These are phyloP conservation scores for Euphonia xanthogaster DNA, from an alignment of 2,797 vertebrate genomes.

Conservation along the genomic window DNA sequence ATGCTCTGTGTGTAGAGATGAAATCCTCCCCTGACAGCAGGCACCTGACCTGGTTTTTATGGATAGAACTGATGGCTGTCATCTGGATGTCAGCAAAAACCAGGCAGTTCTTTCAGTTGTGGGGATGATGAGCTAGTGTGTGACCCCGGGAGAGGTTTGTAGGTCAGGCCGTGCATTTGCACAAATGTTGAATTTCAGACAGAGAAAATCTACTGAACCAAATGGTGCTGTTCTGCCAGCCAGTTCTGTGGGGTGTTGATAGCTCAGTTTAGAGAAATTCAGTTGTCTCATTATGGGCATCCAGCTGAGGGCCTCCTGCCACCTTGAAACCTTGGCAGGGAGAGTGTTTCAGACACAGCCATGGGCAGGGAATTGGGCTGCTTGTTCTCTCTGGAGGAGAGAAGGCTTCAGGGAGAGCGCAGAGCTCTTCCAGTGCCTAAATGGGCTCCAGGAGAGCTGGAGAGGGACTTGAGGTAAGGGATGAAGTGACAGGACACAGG, in stretches of 20 bases:
- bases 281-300: not conserved
- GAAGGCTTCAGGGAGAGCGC: not conserved
- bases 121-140: not conserved
- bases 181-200: not conserved
- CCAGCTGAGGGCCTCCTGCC: not conserved
- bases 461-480: accelerated
- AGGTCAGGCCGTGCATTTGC: not conserved
- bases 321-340: too few relatives aligned
- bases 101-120: not conserved
- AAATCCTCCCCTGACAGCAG: not conserved
- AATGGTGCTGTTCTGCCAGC: not conserved
- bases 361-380: not conserved
- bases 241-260: not conserved
- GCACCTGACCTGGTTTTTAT: not conserved
- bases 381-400: not conserved
- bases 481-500: not conserved
- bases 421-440: not conserved
- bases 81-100: not conserved
- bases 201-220: not conserved
- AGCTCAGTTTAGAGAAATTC: not conserved
- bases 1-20: not conserved
- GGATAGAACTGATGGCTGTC: not conserved
- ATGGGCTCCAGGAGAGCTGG: not conserved
- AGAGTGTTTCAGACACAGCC: not conserved
- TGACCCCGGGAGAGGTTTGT: not conserved